These are phyloP conservation scores for Clivina fossor DNA, from an alignment of 2,888 invertebrate genomes.

Conservation along the genomic window DNA sequence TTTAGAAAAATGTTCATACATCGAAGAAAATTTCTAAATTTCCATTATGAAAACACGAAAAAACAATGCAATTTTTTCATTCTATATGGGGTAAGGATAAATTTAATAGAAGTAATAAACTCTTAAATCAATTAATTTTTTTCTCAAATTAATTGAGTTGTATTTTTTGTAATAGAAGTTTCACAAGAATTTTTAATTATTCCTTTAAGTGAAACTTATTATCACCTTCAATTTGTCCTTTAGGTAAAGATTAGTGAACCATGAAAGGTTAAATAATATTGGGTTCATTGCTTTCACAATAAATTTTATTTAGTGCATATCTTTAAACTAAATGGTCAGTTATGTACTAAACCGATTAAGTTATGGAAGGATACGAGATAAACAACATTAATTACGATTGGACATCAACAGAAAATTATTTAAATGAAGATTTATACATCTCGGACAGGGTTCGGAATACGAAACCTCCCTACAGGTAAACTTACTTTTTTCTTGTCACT, in stretches of 20 bases:
- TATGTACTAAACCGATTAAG: conserved; percentile 23
- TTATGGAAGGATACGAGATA: conserved; percentile 26
- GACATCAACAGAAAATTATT: conserved; percentile 15
- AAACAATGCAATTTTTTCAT: no score
- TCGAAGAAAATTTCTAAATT: no score
- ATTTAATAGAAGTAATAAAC: no score
- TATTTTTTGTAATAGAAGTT: conserved; percentile 22
- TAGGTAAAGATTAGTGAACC: conserved; percentile 28
- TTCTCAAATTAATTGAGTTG: conserved; percentile 23
- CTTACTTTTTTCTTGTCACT: background rate
- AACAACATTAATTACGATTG: conserved; percentile 20
- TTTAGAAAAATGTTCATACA: no score
- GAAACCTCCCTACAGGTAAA: conserved; percentile 32
- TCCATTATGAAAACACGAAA: no score
- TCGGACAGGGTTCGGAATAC: conserved; percentile 29
- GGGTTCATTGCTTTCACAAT: conserved; percentile 35
- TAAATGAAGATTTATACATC: conserved; percentile 27
- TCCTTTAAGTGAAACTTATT: conserved; percentile 29
- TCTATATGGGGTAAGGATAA: no score
- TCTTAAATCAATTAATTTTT: conserved; percentile 28
- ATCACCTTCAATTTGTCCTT: conserved; percentile 32
- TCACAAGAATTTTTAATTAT: conserved; percentile 27
- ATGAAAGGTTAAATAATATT: conserved; percentile 33
- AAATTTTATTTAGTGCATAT: conserved; percentile 34
- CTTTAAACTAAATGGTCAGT: conserved; percentile 28